Percentiles rank a stretch among this genome's conserved stretches.
Evolutionary conservation across 2,888 invertebrate species (phyloP).

Genomic region (Torymus auratus): DNA sequence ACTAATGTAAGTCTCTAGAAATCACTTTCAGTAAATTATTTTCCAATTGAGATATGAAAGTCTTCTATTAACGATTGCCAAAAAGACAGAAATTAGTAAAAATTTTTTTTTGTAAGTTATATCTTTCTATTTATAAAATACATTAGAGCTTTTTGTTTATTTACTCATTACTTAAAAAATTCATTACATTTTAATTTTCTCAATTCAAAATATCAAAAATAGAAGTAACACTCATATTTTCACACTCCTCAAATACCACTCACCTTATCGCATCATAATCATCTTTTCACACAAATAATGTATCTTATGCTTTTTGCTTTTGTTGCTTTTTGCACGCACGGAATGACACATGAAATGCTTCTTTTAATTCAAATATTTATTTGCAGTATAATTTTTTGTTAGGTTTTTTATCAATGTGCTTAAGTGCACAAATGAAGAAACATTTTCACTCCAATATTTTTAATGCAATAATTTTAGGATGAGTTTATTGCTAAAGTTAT

Average conservation of each 20-base stretch:
- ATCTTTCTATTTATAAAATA: neutral
- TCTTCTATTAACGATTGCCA: neutral
- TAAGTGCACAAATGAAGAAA: slow-evolving; percentile 13
- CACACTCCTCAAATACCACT: slow-evolving; percentile 5
- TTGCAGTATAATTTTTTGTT: no score
- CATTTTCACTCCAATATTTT: slow-evolving; percentile 18
- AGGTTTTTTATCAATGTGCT: slow-evolving; percentile 8
- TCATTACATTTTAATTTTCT: neutral
- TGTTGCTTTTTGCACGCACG: slow-evolving; percentile 52
- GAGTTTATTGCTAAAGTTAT: slow-evolving; percentile 30
- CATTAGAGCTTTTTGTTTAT: neutral
- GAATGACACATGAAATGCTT: slow-evolving; percentile 42
- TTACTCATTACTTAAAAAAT: neutral
- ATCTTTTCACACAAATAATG: slow-evolving; percentile 9
- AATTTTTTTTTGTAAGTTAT: slow-evolving; percentile 4
- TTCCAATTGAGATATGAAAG: slow-evolving; percentile 13
- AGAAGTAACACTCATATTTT: slow-evolving; percentile 25
- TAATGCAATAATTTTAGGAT: slow-evolving; percentile 26
- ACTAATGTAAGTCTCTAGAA: slow-evolving; percentile 12
- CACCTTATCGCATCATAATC: slow-evolving; percentile 31
- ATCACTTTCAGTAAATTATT: slow-evolving; percentile 10
- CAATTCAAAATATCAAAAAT: slow-evolving; percentile 5
- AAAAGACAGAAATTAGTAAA: slow-evolving; percentile 6
- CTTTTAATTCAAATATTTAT: slow-evolving; percentile 20
- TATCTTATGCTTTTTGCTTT: slow-evolving; percentile 35